These are phyloP conservation scores for Eucera pruinosa DNA, from an alignment of 2,888 invertebrate species.

Conservation along the genomic window DNA sequence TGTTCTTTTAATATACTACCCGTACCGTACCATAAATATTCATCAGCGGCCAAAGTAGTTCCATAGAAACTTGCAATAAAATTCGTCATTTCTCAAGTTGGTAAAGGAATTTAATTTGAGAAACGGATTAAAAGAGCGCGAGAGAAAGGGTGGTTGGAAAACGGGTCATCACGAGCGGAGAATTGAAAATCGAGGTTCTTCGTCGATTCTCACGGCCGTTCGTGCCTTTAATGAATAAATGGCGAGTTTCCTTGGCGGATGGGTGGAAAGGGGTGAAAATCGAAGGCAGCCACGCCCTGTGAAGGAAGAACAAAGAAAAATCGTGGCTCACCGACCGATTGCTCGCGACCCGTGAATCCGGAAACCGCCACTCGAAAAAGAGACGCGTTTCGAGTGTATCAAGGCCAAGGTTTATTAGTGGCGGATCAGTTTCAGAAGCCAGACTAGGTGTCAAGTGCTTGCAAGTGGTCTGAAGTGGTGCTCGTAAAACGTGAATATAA, in stretches of 20 bases:
- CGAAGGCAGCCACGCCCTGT: conserved; percentile 65
- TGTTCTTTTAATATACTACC: background rate
- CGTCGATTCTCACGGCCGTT: conserved; percentile 47
- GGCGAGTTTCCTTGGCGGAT: conserved; percentile 51
- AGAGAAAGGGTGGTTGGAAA: conserved; percentile 6
- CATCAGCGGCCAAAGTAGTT: background rate
- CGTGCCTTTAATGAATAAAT: conserved; percentile 59
- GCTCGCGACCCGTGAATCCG: conserved; percentile 34
- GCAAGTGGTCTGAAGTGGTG: conserved; percentile 50
- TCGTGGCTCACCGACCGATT: conserved; percentile 42
- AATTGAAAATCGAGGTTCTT: conserved; percentile 50
- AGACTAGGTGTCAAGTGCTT: conserved; percentile 54
- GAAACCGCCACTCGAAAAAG: conserved; percentile 17
- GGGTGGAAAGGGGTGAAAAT: conserved; percentile 62
- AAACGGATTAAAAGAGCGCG: background rate
- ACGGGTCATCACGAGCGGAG: conserved; percentile 33
- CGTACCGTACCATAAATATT: background rate
- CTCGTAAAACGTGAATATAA: conserved; percentile 62
- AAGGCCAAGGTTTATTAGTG: conserved; percentile 57
- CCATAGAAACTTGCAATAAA: conserved; percentile 12
- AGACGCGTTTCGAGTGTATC: conserved; percentile 34
- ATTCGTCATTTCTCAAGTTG: conserved; percentile 19
- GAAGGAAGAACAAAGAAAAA: conserved; percentile 56
- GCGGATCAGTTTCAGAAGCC: conserved; percentile 54
- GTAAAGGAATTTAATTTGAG: conserved; percentile 34